Evolutionary conservation across 2,888 invertebrate species (phyloP).

Genomic region (Oeneis ivallda): DNA sequence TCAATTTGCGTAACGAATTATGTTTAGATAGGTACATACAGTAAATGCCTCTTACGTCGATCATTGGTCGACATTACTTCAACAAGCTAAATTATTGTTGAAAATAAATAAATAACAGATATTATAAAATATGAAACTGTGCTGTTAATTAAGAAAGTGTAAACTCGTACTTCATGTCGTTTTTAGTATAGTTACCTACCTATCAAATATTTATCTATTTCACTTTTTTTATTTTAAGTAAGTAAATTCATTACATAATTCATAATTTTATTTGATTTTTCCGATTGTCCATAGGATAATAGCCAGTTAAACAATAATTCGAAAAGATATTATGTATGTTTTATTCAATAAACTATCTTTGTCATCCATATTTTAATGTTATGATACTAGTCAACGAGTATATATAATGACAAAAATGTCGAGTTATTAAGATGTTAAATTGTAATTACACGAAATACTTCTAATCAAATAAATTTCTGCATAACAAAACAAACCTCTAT

Average conservation of each 20-base stretch:
- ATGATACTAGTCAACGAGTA: constrained; percentile 73
- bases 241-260: neutral
- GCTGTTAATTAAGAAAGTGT: neutral
- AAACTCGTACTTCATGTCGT: neutral
- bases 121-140: neutral
- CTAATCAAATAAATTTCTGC: constrained; percentile 77
- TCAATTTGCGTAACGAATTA: neutral
- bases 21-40: too few relatives aligned
- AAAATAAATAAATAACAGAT: neutral
- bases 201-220: neutral
- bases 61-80: neutral
- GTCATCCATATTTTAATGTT: constrained; percentile 43
- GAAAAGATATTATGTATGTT: neutral
- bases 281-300: neutral
- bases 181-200: neutral
- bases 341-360: constrained; percentile 11
- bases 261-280: neutral
- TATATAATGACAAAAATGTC: constrained; percentile 66
- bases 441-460: constrained; percentile 73
- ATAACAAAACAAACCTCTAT: constrained; percentile 61
- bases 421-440: constrained; percentile 65
- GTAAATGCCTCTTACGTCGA: neutral
- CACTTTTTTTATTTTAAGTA: neutral
- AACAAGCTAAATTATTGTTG: neutral
- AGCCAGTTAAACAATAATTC: neutral